Evolutionary conservation across 2,888 invertebrate species (phyloP).

Genomic region (Cantharis rustica): DNA sequence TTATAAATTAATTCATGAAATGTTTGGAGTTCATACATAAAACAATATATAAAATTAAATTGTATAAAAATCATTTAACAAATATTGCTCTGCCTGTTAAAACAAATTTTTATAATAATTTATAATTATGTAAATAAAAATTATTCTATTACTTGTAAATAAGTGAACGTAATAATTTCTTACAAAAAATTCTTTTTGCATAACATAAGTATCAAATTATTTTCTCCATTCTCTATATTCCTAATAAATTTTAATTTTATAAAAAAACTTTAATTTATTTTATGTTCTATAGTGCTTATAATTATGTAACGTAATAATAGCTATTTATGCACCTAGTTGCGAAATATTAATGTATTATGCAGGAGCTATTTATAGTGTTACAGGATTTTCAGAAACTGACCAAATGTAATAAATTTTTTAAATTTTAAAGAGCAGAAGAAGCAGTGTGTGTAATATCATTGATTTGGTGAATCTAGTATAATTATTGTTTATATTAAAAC

Average conservation of each 20-base stretch:
- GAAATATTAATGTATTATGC: too few relatives aligned
- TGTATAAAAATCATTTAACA: not conserved
- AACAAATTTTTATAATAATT: not conserved
- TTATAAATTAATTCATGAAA: not conserved
- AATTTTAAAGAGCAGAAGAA: too few relatives aligned
- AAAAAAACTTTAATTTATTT: not conserved
- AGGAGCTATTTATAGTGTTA: too few relatives aligned
- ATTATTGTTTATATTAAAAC: too few relatives aligned
- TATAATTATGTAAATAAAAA: too few relatives aligned
- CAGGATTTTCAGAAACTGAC: too few relatives aligned
- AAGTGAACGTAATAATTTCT: not conserved
- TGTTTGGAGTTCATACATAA: not conserved
- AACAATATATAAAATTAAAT: not conserved
- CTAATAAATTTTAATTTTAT: not conserved
- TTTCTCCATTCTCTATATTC: not conserved
- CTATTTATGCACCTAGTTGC: too few relatives aligned
- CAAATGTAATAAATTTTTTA: too few relatives aligned
- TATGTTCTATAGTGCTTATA: not conserved
- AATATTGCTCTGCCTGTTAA: not conserved
- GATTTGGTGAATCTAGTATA: too few relatives aligned
- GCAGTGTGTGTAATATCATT: too few relatives aligned
- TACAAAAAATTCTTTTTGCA: not conserved
- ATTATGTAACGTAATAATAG: too few relatives aligned
- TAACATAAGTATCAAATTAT: not conserved
- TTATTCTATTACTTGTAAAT: not conserved